Conservation (phyloP, 2,113 vertebrate species). For the Ophiodon elongatus region DNA sequence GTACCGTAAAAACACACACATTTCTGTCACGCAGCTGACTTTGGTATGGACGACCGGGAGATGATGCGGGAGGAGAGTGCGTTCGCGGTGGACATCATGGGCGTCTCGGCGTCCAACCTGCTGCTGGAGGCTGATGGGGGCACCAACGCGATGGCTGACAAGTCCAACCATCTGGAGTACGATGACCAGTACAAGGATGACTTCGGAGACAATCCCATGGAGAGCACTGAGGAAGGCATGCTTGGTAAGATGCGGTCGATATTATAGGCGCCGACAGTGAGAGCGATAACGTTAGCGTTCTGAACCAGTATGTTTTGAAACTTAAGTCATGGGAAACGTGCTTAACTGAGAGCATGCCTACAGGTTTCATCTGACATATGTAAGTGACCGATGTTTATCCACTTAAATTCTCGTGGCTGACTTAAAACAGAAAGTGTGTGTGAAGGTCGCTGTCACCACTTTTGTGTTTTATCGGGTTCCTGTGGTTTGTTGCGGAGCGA, state of each 20-base stretch:
- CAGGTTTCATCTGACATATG: background rate
- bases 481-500: background rate
- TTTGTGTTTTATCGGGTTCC: background rate
- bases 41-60: slow-evolving; percentile 97
- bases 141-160: slow-evolving; percentile 89
- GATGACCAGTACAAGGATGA: slow-evolving; percentile 86
- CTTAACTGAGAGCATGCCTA: background rate
- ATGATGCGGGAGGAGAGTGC: slow-evolving; percentile 95
- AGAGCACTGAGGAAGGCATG: slow-evolving; percentile 94
- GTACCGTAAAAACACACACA: background rate
- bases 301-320: background rate
- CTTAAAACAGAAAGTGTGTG: background rate
- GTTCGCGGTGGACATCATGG: slow-evolving; percentile 94
- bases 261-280: background rate
- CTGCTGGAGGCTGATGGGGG: slow-evolving; percentile 93
- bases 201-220: slow-evolving; percentile 90
- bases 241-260: slow-evolving; percentile 83
- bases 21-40: slow-evolving; percentile 86
- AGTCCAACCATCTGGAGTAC: slow-evolving; percentile 93
- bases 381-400: background rate
- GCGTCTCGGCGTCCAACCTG: slow-evolving; percentile 91
- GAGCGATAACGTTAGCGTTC: background rate
- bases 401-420: background rate
- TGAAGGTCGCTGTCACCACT: background rate
- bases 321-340: background rate